These are phyloP conservation scores for Hydractinia echinata DNA, from an alignment of 30 jellyfish, hydroid and myxozoan species.

Conservation along the genomic window DNA sequence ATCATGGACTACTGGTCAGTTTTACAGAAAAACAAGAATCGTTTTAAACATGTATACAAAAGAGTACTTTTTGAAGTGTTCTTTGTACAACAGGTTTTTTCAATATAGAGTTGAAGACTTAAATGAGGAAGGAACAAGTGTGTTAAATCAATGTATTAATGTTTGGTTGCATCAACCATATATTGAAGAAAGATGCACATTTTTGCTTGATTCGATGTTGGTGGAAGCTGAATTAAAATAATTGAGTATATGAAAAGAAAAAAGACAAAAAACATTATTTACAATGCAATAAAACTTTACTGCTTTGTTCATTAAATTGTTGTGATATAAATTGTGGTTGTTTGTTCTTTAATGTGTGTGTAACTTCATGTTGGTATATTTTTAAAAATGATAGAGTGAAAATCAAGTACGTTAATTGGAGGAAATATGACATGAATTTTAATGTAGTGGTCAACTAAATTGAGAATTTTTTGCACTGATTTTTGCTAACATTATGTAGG, in stretches of 20 bases:
- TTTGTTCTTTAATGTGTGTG: no score
- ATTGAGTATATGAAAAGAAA: not conserved
- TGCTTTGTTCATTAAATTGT: no score
- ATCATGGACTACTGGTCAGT: conserved; percentile 56
- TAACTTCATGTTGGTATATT: no score
- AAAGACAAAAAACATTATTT: no score
- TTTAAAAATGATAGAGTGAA: no score
- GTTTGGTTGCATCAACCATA: conserved; percentile 93
- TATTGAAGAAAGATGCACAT: conserved; percentile 35
- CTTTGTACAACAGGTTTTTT: conserved; percentile 30
- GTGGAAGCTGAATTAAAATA: conserved; percentile 69
- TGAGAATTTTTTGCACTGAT: no score
- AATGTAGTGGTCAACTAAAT: no score
- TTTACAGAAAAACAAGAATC: conserved; percentile 35
- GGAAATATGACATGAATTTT: no score
- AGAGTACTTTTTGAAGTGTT: conserved; percentile 58
- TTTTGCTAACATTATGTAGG: no score
- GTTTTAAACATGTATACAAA: conserved; percentile 50
- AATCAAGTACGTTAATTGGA: no score
- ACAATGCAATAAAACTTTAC: no score
- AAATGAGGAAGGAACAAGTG: not conserved
- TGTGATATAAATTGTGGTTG: no score
- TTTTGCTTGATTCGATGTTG: conserved; percentile 61
- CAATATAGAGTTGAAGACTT: conserved; percentile 12
- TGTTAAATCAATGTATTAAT: conserved; percentile 33